These are phyloP conservation scores for Colaptes auratus DNA, from an alignment of 2,113 vertebrate genomes.

Conservation along the genomic window DNA sequence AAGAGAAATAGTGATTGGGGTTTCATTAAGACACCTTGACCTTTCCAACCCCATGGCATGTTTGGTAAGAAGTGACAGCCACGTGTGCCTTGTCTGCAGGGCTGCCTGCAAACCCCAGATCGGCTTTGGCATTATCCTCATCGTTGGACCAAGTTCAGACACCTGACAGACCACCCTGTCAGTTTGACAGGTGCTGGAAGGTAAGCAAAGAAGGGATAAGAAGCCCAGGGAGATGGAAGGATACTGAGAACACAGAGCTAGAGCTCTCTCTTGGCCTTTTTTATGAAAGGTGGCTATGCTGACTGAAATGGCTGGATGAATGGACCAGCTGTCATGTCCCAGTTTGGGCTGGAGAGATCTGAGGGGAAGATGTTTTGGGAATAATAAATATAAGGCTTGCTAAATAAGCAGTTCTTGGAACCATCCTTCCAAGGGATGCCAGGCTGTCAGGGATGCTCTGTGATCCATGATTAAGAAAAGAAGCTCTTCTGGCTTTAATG, in stretches of 20 bases:
- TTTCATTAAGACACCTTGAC: neutral
- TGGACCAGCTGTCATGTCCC: accelerated
- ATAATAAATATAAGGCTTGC: neutral
- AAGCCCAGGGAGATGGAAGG: neutral
- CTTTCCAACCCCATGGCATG: neutral
- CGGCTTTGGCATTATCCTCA: conserved; percentile 85
- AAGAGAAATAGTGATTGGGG: neutral
- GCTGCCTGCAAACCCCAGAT: conserved; percentile 72
- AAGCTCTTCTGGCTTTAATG: conserved; percentile 23
- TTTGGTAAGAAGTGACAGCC: conserved; percentile 2
- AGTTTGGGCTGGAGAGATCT: accelerated
- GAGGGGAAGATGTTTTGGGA: neutral
- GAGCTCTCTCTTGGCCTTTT: neutral
- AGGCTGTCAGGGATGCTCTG: neutral
- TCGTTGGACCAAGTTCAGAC: conserved; percentile 80
- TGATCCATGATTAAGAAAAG: conserved; percentile 32
- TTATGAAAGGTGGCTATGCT: neutral
- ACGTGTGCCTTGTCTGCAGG: conserved; percentile 63
- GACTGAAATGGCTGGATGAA: neutral
- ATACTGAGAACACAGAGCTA: accelerated
- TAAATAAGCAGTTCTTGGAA: neutral
- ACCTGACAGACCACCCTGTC: conserved; percentile 84
- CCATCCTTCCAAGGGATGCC: neutral
- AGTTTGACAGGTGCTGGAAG: conserved; percentile 85
- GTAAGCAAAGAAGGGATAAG: conserved; percentile 63